Evolutionary conservation across 2,888 invertebrate genomes (phyloP).

Genomic region (Torymus tubicola): DNA sequence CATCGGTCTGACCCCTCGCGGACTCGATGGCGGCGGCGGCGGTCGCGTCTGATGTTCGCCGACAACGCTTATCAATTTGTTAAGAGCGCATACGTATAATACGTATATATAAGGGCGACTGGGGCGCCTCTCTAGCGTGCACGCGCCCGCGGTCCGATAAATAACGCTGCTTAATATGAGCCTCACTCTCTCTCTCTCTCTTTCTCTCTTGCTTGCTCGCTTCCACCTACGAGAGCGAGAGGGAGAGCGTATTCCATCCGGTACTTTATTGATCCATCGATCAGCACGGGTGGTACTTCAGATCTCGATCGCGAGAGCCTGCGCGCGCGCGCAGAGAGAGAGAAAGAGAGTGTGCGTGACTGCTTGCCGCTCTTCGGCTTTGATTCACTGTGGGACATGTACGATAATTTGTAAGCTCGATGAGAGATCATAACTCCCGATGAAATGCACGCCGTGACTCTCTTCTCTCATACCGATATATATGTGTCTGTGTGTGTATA

Average conservation of each 20-base stretch:
- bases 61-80: constrained; percentile 76
- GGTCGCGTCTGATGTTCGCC: constrained; percentile 72
- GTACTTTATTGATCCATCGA: constrained; percentile 64
- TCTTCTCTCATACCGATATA: constrained; percentile 11
- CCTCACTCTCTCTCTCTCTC: constrained; percentile 26
- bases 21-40: constrained; percentile 21
- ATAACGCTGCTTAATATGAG: constrained; percentile 75
- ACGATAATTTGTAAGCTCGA: constrained; percentile 60
- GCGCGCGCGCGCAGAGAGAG: neutral
- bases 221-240: constrained; percentile 25
- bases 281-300: constrained; percentile 63
- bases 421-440: constrained; percentile 60
- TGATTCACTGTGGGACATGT: constrained; percentile 59
- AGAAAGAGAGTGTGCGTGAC: constrained; percentile 42
- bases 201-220: too few species aligned
- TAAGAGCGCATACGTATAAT: constrained; percentile 63
- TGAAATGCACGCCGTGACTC: constrained; percentile 51
- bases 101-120: neutral
- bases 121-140: too few species aligned
- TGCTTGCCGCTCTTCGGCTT: constrained; percentile 38
- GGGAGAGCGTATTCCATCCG: constrained; percentile 42
- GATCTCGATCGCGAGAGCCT: neutral
- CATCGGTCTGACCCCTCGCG: constrained; percentile 23
- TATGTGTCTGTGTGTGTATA: neutral
- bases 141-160: constrained; percentile 65